Evolutionary conservation across 2,888 invertebrate species (phyloP), one percentile per base, ranked within the genome.

Genomic region (Mycalesis mineus): DNA sequence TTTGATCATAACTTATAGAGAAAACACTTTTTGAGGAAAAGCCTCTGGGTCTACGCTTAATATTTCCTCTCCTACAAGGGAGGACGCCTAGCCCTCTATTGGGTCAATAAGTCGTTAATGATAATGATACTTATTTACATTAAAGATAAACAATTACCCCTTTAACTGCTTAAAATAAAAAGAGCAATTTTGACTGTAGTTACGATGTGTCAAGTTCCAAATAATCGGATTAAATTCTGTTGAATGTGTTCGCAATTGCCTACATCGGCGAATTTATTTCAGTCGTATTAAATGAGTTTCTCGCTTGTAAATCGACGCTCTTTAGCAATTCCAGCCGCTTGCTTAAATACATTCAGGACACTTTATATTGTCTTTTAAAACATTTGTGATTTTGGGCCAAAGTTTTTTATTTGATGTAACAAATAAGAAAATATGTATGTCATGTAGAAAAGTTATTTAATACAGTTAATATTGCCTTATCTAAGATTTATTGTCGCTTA

Each of bases 251-350:
- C 36, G 36, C 48, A 48, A 48, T 48, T 36, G 48, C 48, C 36
- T 22, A 48, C 48, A 36, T 48, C 33, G 41, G 36, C 36, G 33
- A 36, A 48, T 48, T 48, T 48, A 48, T 48, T 48, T 48, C 15
- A 14, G 15, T 17, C 48, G 36, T 48, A 48, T 48, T 48, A 36
- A 29, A 48, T 17, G 48, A 17, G 17, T 36, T 33, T 11, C 48
- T 17, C 17, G 33, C 48, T 15, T 36, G 36, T 48, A 48, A 48
- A 48, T 48, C 36, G 36, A 14, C 36, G n/a, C 48, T 36, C 36
- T 17, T 33, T 48, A 48, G 36, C 36, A 36, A 48, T 48, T 48
- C 36, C 36, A 36, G 7, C 7, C 33, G 48, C 8, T 48, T 48
- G 17, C 7, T 36, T 36, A 48, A 17, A 36, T 48, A n/a, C 48